Evolutionary conservation across 92 coral and sea anemone genomes (phyloP).

Genomic region (Parazoanthus swiftii): DNA sequence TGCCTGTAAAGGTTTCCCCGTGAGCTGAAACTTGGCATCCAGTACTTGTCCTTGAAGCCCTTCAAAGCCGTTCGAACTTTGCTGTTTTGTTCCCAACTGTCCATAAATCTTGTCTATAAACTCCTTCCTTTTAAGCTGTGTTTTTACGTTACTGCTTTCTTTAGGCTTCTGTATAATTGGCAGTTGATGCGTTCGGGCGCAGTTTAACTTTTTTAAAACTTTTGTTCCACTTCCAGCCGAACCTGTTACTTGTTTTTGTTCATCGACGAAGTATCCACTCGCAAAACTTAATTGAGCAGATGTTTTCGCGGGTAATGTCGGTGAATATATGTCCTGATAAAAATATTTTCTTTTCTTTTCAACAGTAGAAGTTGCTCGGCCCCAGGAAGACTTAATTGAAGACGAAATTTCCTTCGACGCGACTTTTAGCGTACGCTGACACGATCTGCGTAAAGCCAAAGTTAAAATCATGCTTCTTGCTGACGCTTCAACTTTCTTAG

Average conservation of each 20-base stretch:
- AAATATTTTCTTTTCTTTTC: background rate
- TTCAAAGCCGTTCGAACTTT: background rate
- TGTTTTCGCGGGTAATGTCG: background rate
- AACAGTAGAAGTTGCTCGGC: background rate
- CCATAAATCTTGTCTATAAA: conserved; percentile 18
- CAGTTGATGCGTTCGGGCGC: background rate
- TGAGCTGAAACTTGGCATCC: conserved; percentile 4
- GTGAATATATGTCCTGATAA: background rate
- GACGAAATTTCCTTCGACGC: conserved; percentile 16
- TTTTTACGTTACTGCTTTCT: background rate
- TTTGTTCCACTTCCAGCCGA: background rate
- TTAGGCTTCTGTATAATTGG: conserved; percentile 2
- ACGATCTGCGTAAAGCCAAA: conserved; percentile 20
- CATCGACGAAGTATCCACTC: conserved; percentile 3
- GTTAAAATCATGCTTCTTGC: background rate
- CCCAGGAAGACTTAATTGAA: conserved; percentile 18
- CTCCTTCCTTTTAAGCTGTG: conserved; percentile 3
- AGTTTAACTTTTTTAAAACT: background rate
- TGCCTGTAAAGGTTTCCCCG: conserved; percentile 2
- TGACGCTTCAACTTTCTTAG: conserved; percentile 13
- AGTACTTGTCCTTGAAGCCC: background rate
- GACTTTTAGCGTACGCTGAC: background rate
- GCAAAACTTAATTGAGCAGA: conserved; percentile 6
- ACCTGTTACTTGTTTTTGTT: background rate
- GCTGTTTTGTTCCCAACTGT: conserved; percentile 11